Evolutionary conservation across 1,140 invertebrate genomes (phyloP), one percentile per base, ranked within the genome.

Genomic region (Geopemphigus sp.): DNA sequence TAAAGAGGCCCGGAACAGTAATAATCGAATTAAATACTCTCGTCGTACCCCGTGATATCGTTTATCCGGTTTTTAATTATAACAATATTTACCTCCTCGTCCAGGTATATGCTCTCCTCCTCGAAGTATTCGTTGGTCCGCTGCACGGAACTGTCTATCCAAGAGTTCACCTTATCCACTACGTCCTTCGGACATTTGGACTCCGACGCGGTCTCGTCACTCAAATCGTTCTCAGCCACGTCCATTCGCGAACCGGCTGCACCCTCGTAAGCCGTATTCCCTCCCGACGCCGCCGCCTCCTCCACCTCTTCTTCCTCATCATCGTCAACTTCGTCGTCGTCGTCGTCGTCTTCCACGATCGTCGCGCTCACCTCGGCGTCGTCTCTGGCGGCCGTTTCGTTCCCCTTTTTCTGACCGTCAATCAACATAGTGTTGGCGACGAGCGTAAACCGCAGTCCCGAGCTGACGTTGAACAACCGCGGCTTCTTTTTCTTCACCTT

Each of bases 401-500:
- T 54, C 4, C 17, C n/a, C 12, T 29, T 61, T 17, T 63, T 45
- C 10, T 59, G 29, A 19, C 45, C 45, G 22, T 78, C 74, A 0
- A 78, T 24, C n/a, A 78, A 29, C 56, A 78, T 78, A 5, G 74
- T 47, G 24, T 78, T 78, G n/a, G 74, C 74, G 12, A 78, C 74
- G 12, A 78, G 39, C 5, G 74, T 78, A 39, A 78, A 78, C 45
- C 74, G 54, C 14, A 78, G 24, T 15, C 74, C 74, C 8, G 74
- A 78, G 11, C 74, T 78, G 56, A 78, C 74, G 24, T 78, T 78
- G 57, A 19, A 78, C 15, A 78, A 17, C 14, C 56, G 54, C 3
- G 74, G 57, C 26, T 78, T 78, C 22, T 78, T 78, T 50, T 78
- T 78, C 39, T 78, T 78, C 11, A 78, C 57, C 57, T 78, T 78